phyloP scores from a whole-genome alignment of 2,888 invertebrate genomes.

The Caenorhabditis sulstoni region DNA sequence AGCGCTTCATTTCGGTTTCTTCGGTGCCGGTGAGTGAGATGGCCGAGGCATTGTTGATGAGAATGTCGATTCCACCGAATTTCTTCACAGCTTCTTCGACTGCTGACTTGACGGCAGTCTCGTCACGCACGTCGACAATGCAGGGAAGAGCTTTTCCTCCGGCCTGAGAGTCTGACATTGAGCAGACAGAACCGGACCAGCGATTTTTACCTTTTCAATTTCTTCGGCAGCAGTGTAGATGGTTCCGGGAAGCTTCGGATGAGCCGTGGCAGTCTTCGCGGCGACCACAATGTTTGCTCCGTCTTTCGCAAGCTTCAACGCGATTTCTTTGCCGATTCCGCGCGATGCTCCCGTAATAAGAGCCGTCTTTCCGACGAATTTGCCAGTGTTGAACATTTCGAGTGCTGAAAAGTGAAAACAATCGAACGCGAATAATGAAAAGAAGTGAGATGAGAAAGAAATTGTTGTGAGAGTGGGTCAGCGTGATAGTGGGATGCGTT shows the following conservation, averaged over 20 bases:
- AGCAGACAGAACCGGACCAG: too few relatives aligned
- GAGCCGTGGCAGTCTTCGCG: conserved; percentile 92
- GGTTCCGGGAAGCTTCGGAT: conserved; percentile 93
- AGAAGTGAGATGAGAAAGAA: not conserved
- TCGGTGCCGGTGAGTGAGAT: conserved; percentile 85
- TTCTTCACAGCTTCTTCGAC: conserved; percentile 80
- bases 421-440: not conserved
- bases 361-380: conserved; percentile 65
- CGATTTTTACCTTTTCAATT: conserved; percentile 83
- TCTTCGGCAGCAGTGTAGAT: conserved; percentile 93
- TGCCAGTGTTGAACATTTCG: conserved; percentile 60
- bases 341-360: conserved; percentile 69
- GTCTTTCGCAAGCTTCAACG: conserved; percentile 83
- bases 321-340: conserved; percentile 71
- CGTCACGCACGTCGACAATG: conserved; percentile 91
- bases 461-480: not conserved
- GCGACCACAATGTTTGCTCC: conserved; percentile 93
- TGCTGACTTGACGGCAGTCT: conserved; percentile 84
- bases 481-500: not conserved
- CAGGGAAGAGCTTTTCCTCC: conserved; percentile 82
- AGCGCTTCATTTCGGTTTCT: conserved; percentile 92
- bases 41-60: conserved; percentile 95
- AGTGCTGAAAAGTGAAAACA: not conserved
- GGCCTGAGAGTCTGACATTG: conserved; percentile 38
- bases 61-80: conserved; percentile 88